phyloP scores from a whole-genome alignment of 2,797 vertebrate species.

The Salmo trutta region DNA sequence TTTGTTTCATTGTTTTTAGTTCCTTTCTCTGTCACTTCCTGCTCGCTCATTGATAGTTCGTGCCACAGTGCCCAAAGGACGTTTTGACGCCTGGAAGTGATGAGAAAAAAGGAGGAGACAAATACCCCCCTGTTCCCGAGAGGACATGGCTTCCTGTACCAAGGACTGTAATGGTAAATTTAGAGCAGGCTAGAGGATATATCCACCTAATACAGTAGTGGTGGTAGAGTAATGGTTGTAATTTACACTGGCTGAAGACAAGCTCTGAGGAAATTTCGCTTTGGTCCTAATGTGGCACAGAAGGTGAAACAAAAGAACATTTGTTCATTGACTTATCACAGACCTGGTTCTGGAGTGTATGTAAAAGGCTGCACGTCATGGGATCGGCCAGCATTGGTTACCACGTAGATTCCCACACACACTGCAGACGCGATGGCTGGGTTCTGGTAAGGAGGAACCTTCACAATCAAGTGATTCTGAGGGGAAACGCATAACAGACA shows the following conservation, averaged over 20 bases:
- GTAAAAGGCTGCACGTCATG: slow-evolving; percentile 95
- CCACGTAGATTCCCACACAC: slow-evolving; percentile 91
- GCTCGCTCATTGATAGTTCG: slow-evolving; percentile 5
- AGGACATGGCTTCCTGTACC: background rate
- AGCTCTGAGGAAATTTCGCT: background rate
- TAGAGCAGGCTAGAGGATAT: slow-evolving; percentile 1
- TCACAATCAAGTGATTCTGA: slow-evolving; percentile 98
- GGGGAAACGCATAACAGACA: background rate
- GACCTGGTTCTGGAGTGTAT: slow-evolving; percentile 94
- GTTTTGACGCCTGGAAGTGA: background rate
- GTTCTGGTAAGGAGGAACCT: slow-evolving; percentile 94
- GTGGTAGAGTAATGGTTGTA: background rate
- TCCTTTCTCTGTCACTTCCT: slow-evolving; percentile 11
- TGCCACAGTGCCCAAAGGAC: background rate
- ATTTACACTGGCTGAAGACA: background rate
- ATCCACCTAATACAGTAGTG: background rate
- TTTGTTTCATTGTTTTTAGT: slow-evolving; percentile 22
- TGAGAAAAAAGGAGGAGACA: background rate
- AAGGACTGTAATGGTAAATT: background rate
- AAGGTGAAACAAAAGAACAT: too few relatives aligned
- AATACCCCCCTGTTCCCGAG: background rate
- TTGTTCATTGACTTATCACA: slow-evolving; percentile 47
- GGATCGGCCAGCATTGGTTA: slow-evolving; percentile 95
- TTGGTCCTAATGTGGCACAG: background rate
- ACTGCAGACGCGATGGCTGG: slow-evolving; percentile 85